Evolutionary conservation across 1,140 invertebrate species (phyloP).

Genomic region (Pomacea maculata): DNA sequence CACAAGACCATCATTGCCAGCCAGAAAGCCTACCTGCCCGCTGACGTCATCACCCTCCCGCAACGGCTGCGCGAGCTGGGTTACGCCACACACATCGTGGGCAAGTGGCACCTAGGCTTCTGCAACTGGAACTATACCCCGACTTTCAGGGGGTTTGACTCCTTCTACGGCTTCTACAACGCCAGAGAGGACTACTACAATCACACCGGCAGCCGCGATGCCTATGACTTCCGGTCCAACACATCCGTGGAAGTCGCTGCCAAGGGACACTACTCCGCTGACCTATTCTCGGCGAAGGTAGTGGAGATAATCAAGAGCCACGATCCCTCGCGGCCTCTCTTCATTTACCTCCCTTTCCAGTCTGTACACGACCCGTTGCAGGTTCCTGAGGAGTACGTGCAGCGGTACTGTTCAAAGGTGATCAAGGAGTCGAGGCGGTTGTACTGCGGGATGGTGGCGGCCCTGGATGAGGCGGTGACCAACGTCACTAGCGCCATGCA

Average conservation of each 20-base stretch:
- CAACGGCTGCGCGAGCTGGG: conserved; percentile 44
- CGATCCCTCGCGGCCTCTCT: conserved; percentile 45
- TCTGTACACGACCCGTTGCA: conserved; percentile 52
- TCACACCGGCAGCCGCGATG: conserved; percentile 34
- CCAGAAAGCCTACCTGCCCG: conserved; percentile 40
- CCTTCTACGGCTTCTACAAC: conserved; percentile 67
- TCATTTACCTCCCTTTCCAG: conserved; percentile 59
- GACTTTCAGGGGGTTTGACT: conserved; percentile 67
- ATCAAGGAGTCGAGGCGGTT: background rate
- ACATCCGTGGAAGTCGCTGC: conserved; percentile 4
- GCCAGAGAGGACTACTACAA: conserved; percentile 63
- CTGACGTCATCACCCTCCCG: conserved; percentile 53
- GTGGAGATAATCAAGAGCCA: conserved; percentile 38
- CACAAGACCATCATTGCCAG: background rate
- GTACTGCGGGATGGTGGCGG: conserved; percentile 77
- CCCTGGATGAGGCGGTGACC: conserved; percentile 86
- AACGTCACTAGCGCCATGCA: conserved; percentile 76
- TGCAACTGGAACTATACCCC: conserved; percentile 67
- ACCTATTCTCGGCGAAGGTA: conserved; percentile 40
- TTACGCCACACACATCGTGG: conserved; percentile 11
- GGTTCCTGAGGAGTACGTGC: too few species aligned
- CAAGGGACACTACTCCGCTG: conserved; percentile 18
- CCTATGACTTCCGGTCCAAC: conserved; percentile 29
- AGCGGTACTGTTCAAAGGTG: too few species aligned
- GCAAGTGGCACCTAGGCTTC: conserved; percentile 73